Conservation (phyloP, 2,113 vertebrate genomes). For the Bambusicola thoracicus region DNA sequence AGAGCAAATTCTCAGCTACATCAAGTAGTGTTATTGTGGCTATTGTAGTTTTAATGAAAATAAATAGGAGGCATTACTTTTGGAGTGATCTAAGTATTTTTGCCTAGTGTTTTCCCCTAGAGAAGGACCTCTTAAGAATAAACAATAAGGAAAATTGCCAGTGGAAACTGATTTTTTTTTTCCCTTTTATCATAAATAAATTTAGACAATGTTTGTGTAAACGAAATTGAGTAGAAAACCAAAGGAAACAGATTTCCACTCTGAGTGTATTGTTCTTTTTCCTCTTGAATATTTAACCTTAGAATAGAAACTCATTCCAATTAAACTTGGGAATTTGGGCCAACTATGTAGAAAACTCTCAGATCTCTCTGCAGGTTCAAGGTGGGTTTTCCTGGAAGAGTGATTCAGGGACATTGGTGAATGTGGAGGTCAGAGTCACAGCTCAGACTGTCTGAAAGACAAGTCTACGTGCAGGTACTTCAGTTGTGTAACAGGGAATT, state of each 20-base stretch:
- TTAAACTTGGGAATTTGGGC: not conserved
- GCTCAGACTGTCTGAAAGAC: not conserved
- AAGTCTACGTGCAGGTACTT: not conserved
- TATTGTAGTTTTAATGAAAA: too few species aligned
- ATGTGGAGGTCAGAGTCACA: not conserved
- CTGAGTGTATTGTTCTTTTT: not conserved
- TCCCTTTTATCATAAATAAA: not conserved
- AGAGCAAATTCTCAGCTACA: too few species aligned
- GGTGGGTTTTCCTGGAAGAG: not conserved
- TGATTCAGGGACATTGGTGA: not conserved
- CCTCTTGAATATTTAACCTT: not conserved
- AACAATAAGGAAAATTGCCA: not conserved
- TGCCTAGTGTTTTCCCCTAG: not conserved
- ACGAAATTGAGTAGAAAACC: not conserved
- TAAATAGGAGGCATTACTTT: too few species aligned
- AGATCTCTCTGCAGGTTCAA: not conserved
- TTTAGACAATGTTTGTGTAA: not conserved
- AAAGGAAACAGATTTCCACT: not conserved
- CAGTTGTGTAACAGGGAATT: not conserved
- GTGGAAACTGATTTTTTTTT: not conserved
- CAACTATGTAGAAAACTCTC: not conserved
- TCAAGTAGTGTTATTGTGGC: too few species aligned
- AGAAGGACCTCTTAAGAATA: not conserved
- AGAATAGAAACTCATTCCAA: not conserved
- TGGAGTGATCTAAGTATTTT: not conserved